Evolutionary conservation across 1,140 invertebrate genomes (phyloP), one percentile per base, ranked within the genome.

Genomic region (Drosophila saltans): DNA sequence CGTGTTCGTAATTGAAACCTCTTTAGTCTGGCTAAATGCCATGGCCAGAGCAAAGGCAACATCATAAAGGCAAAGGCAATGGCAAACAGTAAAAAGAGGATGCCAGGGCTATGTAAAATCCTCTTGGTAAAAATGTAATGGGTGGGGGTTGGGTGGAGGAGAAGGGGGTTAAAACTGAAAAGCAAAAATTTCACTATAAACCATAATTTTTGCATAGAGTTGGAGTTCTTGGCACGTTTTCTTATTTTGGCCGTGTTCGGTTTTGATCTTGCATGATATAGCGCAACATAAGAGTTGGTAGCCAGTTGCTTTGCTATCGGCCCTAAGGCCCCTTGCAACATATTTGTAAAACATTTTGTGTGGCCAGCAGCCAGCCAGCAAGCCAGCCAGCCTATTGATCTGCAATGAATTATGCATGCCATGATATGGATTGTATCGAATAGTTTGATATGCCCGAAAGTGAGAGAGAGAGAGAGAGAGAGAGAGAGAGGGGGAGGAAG

Each of bases 11-110:
- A 88, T 88, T 88, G 84, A 88, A 88, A 88, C 84, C 84, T 88
- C 84, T 88, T 88, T 88, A 88, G 84, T 88, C 84, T 89, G 84
- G 80, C 83, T 88, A 89, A 88, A 88, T 88, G 83, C 73, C 72
- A 66, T 71, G 63, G 64, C 59, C 61, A 66, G 21, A 56, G 78
- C 57, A 43, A 16, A 28, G 24, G 36, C 61, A 60, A 55, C 33
- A 52, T 30, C 66, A 16, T 16, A 81, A 72, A 57, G 45, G 43
- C 72, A 75, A 68, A 41, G 48, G 43, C 70, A 21, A 43, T 16
- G 70, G 36, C 8, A 40, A 62, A 56, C 55, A 48, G 63, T 45
- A 55, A 21, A 48, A 61, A 59, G 57, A 11, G 41, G 66, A 16
- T 62, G 73, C 45, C 45, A 21, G 45, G 45, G 45, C 45, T 67